Evolutionary conservation across 2,113 vertebrate genomes (phyloP).

Genomic region (Albula glossodonta): DNA sequence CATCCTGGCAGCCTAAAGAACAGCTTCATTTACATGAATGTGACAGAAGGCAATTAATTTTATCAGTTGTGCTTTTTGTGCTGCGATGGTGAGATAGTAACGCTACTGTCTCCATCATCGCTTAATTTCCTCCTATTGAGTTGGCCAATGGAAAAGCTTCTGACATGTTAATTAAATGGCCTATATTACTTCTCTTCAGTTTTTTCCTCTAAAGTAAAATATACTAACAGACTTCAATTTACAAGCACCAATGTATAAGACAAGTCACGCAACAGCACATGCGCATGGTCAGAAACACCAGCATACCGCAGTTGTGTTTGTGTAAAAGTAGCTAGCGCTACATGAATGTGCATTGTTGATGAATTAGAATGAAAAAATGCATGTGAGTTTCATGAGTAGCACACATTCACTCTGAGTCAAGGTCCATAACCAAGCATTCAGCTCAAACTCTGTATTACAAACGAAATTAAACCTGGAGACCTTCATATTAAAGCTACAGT

Average conservation of each 20-base stretch:
- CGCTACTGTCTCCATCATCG: slow-evolving; percentile 16
- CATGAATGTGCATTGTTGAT: background rate
- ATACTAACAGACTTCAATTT: slow-evolving; percentile 6
- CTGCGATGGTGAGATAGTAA: slow-evolving; percentile 12
- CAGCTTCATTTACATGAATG: slow-evolving; percentile 28
- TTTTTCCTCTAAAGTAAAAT: slow-evolving; percentile 5
- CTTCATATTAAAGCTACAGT: too few relatives aligned
- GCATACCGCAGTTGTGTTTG: background rate
- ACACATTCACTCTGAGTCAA: too few relatives aligned
- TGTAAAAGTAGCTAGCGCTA: background rate
- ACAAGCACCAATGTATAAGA: slow-evolving; percentile 1
- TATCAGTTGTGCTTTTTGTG: slow-evolving; percentile 27
- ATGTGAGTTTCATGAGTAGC: too few relatives aligned
- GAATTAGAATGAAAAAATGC: background rate
- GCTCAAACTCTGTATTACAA: too few relatives aligned
- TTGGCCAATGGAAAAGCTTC: slow-evolving; percentile 18
- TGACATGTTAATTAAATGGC: slow-evolving; percentile 28
- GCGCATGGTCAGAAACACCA: background rate
- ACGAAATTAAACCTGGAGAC: too few relatives aligned
- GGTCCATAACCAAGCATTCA: too few relatives aligned
- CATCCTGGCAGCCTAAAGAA: slow-evolving; percentile 1
- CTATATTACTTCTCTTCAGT: slow-evolving; percentile 20
- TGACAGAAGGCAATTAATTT: slow-evolving; percentile 36
- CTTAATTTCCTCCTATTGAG: slow-evolving; percentile 23
- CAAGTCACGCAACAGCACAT: background rate